These are phyloP conservation scores for Calliphora vicina DNA, from an alignment of 1,140 invertebrate species.

Conservation along the genomic window DNA sequence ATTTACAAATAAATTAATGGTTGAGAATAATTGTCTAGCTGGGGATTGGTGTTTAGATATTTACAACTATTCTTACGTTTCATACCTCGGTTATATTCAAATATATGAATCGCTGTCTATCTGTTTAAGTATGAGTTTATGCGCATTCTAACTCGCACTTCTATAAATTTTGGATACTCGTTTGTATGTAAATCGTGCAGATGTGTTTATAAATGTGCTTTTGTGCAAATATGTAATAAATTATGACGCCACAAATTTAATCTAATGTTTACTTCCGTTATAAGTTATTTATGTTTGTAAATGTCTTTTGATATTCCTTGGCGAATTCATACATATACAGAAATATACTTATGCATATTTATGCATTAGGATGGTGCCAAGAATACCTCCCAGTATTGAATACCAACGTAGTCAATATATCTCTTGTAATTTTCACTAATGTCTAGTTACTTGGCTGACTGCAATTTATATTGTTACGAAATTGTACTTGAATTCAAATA, in stretches of 20 bases:
- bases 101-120: too few species aligned
- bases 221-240: constrained; percentile 1
- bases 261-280: constrained; percentile 13
- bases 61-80: too few species aligned
- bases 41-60: too few species aligned
- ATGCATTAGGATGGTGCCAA: not conserved
- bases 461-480: too few species aligned
- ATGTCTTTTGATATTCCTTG: constrained; percentile 5
- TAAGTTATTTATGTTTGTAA: constrained; percentile 14
- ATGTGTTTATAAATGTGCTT: not conserved
- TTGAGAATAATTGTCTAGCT: too few species aligned
- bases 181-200: not conserved
- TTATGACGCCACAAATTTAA: constrained; percentile 13
- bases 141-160: not conserved
- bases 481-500: too few species aligned
- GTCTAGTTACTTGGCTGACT: too few species aligned
- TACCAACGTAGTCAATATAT: too few species aligned
- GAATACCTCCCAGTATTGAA: too few species aligned
- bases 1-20: too few species aligned
- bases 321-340: not conserved
- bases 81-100: too few species aligned
- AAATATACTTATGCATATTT: not conserved
- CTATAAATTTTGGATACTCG: not conserved
- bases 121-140: not conserved
- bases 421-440: too few species aligned